These are phyloP conservation scores for Carollia perspicillata DNA, from an alignment of 2,113 vertebrate species.

Conservation along the genomic window DNA sequence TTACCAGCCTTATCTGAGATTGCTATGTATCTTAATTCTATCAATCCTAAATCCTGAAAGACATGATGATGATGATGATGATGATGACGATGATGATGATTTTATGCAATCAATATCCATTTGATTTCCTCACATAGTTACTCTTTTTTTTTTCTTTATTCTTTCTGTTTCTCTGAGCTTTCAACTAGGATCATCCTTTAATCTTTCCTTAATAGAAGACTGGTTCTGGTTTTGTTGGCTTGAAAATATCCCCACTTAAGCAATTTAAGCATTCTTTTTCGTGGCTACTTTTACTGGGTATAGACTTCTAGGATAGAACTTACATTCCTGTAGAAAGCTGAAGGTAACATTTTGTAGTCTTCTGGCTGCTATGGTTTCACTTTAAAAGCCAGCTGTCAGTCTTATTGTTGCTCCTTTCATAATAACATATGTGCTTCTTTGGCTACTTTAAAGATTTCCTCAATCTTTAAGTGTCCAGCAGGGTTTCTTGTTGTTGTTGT, in stretches of 20 bases:
- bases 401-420: background rate
- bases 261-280: background rate
- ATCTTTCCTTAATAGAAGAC: background rate
- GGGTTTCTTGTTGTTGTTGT: too few species aligned
- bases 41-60: background rate
- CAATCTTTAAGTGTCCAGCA: background rate
- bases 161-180: background rate
- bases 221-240: background rate
- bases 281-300: background rate
- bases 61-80: background rate
- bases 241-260: background rate
- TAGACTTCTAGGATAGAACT: background rate
- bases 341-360: background rate
- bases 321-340: background rate
- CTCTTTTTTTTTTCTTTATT: background rate
- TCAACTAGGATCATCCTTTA: background rate
- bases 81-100: background rate
- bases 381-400: background rate
- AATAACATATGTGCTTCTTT: background rate
- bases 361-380: background rate
- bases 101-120: background rate
- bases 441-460: background rate
- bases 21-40: background rate
- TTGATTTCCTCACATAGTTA: background rate
- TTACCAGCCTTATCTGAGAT: background rate